phyloP scores from a whole-genome alignment of 2,888 invertebrate species.

The Digitonthophagus gazella region DNA sequence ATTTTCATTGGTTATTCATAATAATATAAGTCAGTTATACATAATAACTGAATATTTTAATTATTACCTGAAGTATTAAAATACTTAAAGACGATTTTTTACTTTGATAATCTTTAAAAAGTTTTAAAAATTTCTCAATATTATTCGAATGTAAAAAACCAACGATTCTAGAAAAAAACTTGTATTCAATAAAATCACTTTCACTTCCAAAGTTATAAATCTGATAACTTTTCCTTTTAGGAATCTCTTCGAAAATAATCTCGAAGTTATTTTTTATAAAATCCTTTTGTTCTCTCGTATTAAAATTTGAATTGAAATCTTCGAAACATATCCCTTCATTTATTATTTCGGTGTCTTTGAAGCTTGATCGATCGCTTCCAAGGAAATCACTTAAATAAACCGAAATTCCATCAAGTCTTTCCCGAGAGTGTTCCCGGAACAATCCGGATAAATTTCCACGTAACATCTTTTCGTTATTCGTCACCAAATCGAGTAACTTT shows the following conservation, averaged over 20 bases:
- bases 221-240: not conserved
- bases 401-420: not conserved
- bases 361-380: not conserved
- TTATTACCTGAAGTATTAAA: constrained; percentile 23
- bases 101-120: not conserved
- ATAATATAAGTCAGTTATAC: no score
- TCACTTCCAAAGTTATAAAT: not conserved
- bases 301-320: no score
- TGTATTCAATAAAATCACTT: not conserved
- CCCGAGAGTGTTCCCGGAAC: not conserved
- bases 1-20: no score
- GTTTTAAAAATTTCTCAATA: not conserved
- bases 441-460: not conserved
- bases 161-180: not conserved
- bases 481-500: not conserved
- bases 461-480: not conserved
- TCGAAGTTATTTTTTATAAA: not conserved
- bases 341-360: not conserved
- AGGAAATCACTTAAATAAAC: not conserved
- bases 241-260: not conserved
- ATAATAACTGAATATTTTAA: no score
- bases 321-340: not conserved
- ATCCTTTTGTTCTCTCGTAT: no score
- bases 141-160: not conserved
- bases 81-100: constrained; percentile 8